Evolutionary conservation across 2,113 vertebrate species (phyloP), one percentile per base, ranked within the genome.

Genomic region (Butastur rufipennis): DNA sequence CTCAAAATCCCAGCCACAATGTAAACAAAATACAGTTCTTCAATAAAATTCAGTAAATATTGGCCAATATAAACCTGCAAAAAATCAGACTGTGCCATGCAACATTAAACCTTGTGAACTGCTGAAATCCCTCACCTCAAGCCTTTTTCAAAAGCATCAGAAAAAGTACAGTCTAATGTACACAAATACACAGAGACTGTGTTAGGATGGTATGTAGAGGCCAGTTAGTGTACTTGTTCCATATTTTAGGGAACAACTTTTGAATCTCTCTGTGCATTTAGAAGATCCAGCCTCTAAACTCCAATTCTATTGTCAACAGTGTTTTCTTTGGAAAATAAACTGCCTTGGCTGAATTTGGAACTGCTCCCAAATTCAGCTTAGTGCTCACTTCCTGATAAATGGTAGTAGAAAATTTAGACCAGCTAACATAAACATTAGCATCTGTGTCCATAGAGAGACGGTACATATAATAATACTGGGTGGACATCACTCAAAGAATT

Each of bases 21-120:
- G 87, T 97, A 98, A 98, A 98, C 87, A 97, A 96, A 98, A 97
- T 63, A 83, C 63, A 95, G 80, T n/a, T 95, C 92, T 96, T 96
- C 96, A 84, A 93, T 96, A 96, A 97, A 95, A 95, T 96, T 96
- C 75, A 90, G 95, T 96, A 95, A 97, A 96, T 96, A 97, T 95
- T 94, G 91, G 79, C 93, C 95, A 97, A 94, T 83, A 91, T 97
- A 96, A 98, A 88, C 73, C 92, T 90, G 84, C 67, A 45, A 94
- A 96, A 91, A 97, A 93, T 68, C 82, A 92, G 62, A 78, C 70
- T 63, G 48, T 91, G 53, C 88, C 77, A 96, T 62, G 91, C 88
- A 96, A 95, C 94, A 96, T 96, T 98, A 98, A 96, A 87, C 80
- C 75, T 97, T 70, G 47, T 50, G 87, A 97, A 95, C 80, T 90